Evolutionary conservation across 2,113 vertebrate species (phyloP), one percentile per base, ranked within the genome.

Genomic region (Symphodus melops): DNA sequence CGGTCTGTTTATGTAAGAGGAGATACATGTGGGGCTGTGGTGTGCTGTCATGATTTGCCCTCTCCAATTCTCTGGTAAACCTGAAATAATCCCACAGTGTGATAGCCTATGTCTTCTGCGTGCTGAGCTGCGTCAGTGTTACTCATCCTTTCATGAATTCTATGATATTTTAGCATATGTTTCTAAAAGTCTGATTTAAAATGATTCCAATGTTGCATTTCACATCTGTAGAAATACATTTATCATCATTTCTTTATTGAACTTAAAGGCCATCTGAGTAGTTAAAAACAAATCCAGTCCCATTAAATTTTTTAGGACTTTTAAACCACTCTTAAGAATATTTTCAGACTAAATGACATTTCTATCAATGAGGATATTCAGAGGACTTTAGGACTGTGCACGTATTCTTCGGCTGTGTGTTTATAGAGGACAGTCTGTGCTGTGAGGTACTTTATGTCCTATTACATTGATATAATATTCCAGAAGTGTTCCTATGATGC

Each of bases 1-100:
- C 55, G 52, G 9, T 57, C 8, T 67, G 83, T 75, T 82, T 74
- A 14, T 68, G 72, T 55, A 21, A 65, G 49, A 49, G 25, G 10
- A 57, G 23, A 16, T 12, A 16, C 63, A 42, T 80, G 20, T 68
- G 75, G 57, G 75, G 71, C 46, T 8, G 36, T 19, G 49, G n/a
- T 9, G 9, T 55, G 60, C 52, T 67, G 25, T 49, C 68, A 49
- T n/a, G 42, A 61, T 20, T 25, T 17, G 58, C 19, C 25, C 51
- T 81, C 59, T 75, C 80, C 76, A 13, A 14, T 5, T 75, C 61
- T 52, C 14, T 39, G 46, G 46, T 16, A 11, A 25, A 41, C 8
- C 56, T 11, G 36, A 48, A 6, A 42, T 46, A 23, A 19, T 73
- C 52, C 42, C 1, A 17, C 16, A 17, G 14, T 48, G 6, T 51